Base-by-base conservation (phyloP, 2,797 vertebrate genomes). In the Diceros bicornis region DNA sequence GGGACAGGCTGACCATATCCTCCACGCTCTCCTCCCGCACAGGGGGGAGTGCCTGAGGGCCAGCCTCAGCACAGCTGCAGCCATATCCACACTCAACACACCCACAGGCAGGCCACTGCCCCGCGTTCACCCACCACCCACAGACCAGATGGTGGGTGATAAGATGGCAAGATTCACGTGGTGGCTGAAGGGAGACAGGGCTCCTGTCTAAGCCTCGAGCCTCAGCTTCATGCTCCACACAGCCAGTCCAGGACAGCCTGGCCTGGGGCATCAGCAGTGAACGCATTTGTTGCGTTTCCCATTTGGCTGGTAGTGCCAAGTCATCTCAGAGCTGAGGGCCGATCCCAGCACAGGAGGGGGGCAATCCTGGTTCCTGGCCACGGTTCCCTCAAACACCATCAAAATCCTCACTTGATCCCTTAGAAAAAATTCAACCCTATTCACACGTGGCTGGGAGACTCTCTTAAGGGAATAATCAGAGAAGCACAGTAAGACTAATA, bases 231-330 rank as follows among this genome's bases (percentile, higher is more conserved):
- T 0, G 37, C 37, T 11, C 83, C 23, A 7, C 6, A 41, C 32
- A 7, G 34, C 55, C 6, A 5, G 12, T 1, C 13, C 2, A 0
- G 2, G 34, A 64, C 0, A 20, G 12, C 6, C 69, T 6, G 4
- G 17, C 4, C 55, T 7, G 3, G 9, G 1, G 23, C 0, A 6
- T 4, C 27, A 2, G 32, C 59, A 1, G 16, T 2, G 6, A 10
- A 5, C 6, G 17, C 37, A 11, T 0, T 0, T 2, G 2, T 18
- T 16, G 6, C 29, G 23, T 25, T 20, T 32, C 9, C 75, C 0
- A 0, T 6, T 4, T 16, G 50, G 41, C 79, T 1, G 7, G 12
- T 0, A 5, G 27, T 52, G 2, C 87, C 3, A 9, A 29, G 47
- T 32, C 3, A 12, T 29, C 29, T 32, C 79, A 9, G 21, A 72